Percentiles rank a stretch among this genome's conserved stretches.
phyloP scores from a whole-genome alignment of 2,888 invertebrate genomes.

The Tipula vernalis region DNA sequence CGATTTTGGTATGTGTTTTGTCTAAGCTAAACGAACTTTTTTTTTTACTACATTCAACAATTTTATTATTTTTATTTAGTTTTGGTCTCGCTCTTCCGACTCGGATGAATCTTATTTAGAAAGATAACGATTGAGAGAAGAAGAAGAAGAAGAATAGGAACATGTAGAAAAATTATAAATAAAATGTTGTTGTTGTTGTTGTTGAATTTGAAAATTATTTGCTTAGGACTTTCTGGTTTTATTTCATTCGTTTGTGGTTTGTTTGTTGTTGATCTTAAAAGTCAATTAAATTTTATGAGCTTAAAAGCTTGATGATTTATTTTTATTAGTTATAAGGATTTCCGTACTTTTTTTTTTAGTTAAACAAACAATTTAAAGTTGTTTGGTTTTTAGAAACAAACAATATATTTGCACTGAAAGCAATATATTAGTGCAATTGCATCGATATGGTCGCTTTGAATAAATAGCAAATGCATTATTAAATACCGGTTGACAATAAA shows the following conservation, averaged over 20 bases:
- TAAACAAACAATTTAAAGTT: neutral
- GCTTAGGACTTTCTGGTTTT: constrained; percentile 4
- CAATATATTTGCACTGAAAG: neutral
- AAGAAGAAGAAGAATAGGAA: neutral
- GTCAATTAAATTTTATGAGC: constrained; percentile 4
- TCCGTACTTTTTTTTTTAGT: neutral
- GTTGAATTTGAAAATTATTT: neutral
- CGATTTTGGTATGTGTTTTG: neutral
- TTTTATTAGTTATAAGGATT: neutral
- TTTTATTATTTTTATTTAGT: neutral
- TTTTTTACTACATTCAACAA: neutral
- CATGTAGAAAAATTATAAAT: neutral
- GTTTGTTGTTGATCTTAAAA: neutral
- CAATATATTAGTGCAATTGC: neutral
- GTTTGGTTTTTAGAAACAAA: neutral
- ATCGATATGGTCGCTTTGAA: neutral
- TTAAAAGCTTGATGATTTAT: neutral
- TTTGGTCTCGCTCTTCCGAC: neutral
- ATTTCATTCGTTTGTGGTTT: neutral
- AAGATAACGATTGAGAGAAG: neutral
- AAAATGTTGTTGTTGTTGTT: neutral
- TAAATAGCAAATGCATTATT: neutral
- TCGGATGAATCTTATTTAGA: neutral
- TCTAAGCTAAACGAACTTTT: neutral
- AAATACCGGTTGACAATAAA: too few relatives aligned